These are phyloP conservation scores for Hemichromis elongatus DNA, from an alignment of 2,113 vertebrate genomes.

Conservation along the genomic window DNA sequence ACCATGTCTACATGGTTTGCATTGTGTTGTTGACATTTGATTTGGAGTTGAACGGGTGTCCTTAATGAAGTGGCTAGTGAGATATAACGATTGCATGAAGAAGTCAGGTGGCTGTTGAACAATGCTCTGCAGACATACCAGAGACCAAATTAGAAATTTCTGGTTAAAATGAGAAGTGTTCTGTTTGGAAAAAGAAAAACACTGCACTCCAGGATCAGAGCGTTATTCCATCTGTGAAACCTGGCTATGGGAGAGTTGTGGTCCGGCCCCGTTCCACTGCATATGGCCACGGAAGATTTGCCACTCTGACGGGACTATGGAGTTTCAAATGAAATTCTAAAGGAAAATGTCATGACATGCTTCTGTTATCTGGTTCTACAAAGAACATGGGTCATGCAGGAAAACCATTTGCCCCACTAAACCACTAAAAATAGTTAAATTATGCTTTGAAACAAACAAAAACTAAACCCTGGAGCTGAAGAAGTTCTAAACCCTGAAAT, in stretches of 20 bases:
- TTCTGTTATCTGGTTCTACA: not conserved
- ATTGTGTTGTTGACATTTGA: not conserved
- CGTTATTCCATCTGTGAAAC: not conserved
- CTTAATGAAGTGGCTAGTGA: not conserved
- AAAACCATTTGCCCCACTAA: not conserved
- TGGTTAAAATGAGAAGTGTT: not conserved
- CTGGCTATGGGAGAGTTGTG: not conserved
- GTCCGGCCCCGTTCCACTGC: not conserved
- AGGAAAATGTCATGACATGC: not conserved
- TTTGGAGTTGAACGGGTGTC: not conserved
- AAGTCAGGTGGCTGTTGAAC: not conserved
- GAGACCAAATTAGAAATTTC: not conserved
- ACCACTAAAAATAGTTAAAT: not conserved
- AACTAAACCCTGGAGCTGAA: not conserved
- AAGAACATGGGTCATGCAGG: not conserved
- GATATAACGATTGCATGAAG: not conserved
- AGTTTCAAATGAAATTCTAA: not conserved
- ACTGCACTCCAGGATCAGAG: not conserved
- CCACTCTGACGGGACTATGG: not conserved
- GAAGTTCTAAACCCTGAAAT: not conserved
- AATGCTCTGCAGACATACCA: not conserved
- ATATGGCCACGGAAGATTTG: not conserved
- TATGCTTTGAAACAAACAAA: accelerated
- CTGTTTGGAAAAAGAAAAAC: not conserved
- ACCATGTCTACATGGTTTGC: not conserved